Percentiles rank a stretch among this genome's conserved stretches.
Conservation (phyloP, 2,797 vertebrate species). For the Mareca strepera region DNA sequence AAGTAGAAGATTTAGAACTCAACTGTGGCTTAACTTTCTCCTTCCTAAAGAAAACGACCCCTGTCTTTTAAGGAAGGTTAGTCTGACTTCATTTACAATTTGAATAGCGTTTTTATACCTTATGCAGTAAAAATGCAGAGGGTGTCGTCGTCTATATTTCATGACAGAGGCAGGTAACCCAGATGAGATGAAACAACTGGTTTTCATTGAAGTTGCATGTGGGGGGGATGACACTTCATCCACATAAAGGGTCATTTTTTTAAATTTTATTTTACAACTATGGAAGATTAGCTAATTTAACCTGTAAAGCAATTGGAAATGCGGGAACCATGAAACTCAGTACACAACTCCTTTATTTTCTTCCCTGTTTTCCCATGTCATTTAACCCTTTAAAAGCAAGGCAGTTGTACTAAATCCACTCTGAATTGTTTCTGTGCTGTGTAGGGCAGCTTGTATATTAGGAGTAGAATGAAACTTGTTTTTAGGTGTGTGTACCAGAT, state of each 20-base stretch:
- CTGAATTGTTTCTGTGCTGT: background rate
- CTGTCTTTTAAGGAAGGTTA: constrained; percentile 40
- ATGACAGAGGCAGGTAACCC: background rate
- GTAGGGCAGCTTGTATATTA: background rate
- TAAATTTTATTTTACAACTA: background rate
- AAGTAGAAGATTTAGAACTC: background rate
- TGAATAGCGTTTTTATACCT: background rate
- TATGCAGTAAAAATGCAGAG: background rate
- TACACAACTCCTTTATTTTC: background rate
- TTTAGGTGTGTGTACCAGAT: background rate
- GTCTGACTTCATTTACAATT: background rate
- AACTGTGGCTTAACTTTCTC: background rate
- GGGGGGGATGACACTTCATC: background rate
- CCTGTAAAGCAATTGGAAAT: background rate
- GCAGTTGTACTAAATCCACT: background rate
- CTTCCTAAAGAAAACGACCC: background rate
- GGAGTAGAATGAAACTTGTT: background rate
- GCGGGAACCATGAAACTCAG: background rate
- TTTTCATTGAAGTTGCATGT: background rate
- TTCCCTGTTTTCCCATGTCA: background rate
- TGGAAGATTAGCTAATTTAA: constrained; percentile 2
- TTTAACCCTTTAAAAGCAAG: background rate
- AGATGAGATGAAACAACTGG: background rate
- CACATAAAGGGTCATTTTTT: background rate
- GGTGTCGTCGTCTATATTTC: background rate